Base-by-base conservation (phyloP, 2,888 invertebrate species). In the Drosophila stalkeri region DNA sequence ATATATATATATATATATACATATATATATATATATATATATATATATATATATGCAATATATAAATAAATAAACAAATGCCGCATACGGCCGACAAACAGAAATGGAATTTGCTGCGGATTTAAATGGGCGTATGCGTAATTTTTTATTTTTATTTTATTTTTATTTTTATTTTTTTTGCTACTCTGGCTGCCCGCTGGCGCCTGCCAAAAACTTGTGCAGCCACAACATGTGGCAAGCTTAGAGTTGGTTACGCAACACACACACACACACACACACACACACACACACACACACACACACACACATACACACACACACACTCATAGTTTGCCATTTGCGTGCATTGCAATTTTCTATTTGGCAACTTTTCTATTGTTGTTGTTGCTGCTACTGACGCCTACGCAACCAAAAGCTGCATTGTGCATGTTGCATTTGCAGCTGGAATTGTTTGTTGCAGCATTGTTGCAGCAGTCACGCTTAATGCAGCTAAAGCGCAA, bases 211-310 rank as follows among this genome's bases (percentile, higher is more conserved):
- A 70, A 84, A 79, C 65, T 82, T 82, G 65, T 51, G 31, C 52
- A 71, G 67, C 80, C 74, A 80, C 79, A 87, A 80, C 80, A 85
- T 88, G 83, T 80, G 89, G 83, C 78, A 73, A 75, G 73, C 75
- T 86, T 88, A 69, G 75, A 69, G 68, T 56, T 39, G 66, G 27
- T 27, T 47, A 33, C 41, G 57, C 35, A 8, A 18, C 46, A 35
- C 54, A 35, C 35, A 3, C 52, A 37, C 18, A 18, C 44, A 20
- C 39, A 7, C 39, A 39, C 39, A 16, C 43, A 18, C 39, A 39
- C 39, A 39, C 39, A 18, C 18, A n/a, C 14, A 14, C 51, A 18
- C 33, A 9, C 18, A 31, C 31, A n/a, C 27, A 31, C n/a, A 12
- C 41, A 18, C n/a, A n/a, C n/a, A n/a, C n/a, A 27, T 31, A 6